phyloP scores from a whole-genome alignment of 2,797 vertebrate species.

The Sebastes itinus region DNA sequence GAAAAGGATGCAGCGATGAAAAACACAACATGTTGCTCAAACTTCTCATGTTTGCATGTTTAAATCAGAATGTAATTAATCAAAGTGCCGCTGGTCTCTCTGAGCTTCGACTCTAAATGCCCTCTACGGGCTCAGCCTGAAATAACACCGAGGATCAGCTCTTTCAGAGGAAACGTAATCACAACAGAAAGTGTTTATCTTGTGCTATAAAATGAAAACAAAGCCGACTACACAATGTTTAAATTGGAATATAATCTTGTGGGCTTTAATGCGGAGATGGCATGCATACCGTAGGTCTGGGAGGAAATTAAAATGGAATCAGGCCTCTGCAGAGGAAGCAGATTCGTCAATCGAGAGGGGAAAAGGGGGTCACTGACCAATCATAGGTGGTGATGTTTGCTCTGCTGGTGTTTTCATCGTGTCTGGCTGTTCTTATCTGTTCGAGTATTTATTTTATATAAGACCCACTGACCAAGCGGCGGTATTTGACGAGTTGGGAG shows the following conservation, averaged over 20 bases:
- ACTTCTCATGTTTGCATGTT: not conserved
- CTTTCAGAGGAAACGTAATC: constrained; percentile 2
- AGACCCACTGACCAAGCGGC: no score
- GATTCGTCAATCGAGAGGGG: not conserved
- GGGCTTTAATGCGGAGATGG: constrained; percentile 7
- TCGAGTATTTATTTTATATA: no score
- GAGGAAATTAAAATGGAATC: constrained; percentile 38
- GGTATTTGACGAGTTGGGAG: no score
- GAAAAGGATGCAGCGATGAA: not conserved
- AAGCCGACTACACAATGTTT: constrained; percentile 32
- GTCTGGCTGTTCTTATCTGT: no score
- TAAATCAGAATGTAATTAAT: not conserved
- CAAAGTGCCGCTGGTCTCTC: not conserved
- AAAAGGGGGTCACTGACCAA: not conserved
- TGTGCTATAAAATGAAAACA: constrained; percentile 14
- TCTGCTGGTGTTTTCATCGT: no score
- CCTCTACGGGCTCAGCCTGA: not conserved
- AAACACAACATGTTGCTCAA: not conserved
- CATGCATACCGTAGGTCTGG: not conserved
- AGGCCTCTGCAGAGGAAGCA: not conserved
- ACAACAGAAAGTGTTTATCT: constrained; percentile 6
- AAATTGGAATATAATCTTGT: constrained; percentile 14
- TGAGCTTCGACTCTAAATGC: not conserved
- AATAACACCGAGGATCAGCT: not conserved
- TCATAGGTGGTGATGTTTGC: not conserved